These are phyloP conservation scores for Alaudala cheleensis DNA, from an alignment of 2,113 vertebrate genomes.

Conservation along the genomic window DNA sequence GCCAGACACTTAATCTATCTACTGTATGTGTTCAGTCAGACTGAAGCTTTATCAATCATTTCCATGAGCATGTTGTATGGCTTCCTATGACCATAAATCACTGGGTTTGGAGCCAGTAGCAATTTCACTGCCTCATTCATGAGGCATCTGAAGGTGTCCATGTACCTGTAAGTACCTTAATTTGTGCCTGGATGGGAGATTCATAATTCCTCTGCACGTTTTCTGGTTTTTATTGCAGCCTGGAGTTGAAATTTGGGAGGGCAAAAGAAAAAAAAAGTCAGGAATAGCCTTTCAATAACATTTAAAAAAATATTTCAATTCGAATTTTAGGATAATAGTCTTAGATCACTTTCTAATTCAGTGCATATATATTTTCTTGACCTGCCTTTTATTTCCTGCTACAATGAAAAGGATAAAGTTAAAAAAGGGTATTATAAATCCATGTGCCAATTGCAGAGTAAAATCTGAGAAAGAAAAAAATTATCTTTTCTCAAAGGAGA, in stretches of 20 bases:
- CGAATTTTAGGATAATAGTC: background rate
- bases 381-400: background rate
- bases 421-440: background rate
- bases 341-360: background rate
- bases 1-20: conserved; percentile 44
- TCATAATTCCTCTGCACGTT: background rate
- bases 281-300: background rate
- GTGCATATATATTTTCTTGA: background rate
- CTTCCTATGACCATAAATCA: conserved; percentile 32
- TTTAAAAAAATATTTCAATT: background rate
- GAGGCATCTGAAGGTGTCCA: background rate
- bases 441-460: background rate
- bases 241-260: background rate
- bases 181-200: background rate
- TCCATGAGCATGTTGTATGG: conserved; percentile 19
- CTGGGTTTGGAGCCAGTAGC: background rate
- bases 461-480: background rate
- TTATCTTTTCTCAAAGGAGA: background rate
- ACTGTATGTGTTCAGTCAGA: conserved; percentile 47
- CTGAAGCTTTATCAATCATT: conserved; percentile 44
- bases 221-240: background rate
- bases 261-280: background rate
- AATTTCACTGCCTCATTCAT: background rate
- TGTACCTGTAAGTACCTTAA: background rate
- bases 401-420: background rate